Conservation (phyloP, 2,797 vertebrate genomes). For the Picus viridis region DNA sequence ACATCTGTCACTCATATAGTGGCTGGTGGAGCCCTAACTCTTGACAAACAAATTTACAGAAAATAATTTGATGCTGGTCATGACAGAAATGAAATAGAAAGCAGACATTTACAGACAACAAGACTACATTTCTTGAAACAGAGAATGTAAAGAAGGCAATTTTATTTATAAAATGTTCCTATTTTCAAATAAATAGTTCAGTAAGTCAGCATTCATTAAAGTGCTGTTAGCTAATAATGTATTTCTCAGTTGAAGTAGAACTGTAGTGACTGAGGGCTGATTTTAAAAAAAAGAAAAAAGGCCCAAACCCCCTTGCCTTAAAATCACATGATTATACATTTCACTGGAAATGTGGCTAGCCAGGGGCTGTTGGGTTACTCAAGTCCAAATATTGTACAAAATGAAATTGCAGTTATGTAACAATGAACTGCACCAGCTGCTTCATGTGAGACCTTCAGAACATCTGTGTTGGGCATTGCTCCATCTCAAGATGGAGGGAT, state of each 20-base stretch:
- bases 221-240: constrained; percentile 6
- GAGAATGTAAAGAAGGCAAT: not conserved
- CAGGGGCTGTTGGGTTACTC: constrained; percentile 11
- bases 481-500: constrained; percentile 26
- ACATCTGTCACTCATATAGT: too few relatives aligned
- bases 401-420: constrained; percentile 49
- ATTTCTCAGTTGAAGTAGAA: constrained; percentile 17
- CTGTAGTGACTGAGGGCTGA: constrained; percentile 8
- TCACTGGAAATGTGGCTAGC: constrained; percentile 42
- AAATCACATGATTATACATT: not conserved
- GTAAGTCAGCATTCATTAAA: constrained; percentile 4
- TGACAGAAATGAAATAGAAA: not conserved
- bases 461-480: constrained; percentile 64
- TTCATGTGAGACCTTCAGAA: constrained; percentile 50
- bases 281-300: not conserved
- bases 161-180: not conserved
- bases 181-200: constrained; percentile 27
- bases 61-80: not conserved
- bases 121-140: not conserved
- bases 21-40: too few relatives aligned
- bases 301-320: not conserved
- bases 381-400: constrained; percentile 57
- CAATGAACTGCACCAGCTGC: constrained; percentile 27
- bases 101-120: not conserved
- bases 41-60: not conserved